Percentiles rank a stretch among this genome's conserved stretches.
phyloP scores from a whole-genome alignment of 2,797 vertebrate genomes.

The Fringilla coelebs region DNA sequence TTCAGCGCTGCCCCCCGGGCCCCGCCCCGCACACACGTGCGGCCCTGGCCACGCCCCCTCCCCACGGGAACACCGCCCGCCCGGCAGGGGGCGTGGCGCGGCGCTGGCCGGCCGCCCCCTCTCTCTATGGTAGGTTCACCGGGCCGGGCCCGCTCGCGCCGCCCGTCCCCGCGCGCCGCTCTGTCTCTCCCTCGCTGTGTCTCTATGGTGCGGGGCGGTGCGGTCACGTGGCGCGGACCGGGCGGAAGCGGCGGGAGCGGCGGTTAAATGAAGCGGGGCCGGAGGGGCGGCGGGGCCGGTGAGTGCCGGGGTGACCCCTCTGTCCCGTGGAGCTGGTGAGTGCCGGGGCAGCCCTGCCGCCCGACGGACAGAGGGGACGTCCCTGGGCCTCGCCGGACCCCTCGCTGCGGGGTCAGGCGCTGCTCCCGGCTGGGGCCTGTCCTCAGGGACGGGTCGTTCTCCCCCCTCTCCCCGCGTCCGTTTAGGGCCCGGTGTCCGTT shows the following conservation, averaged over 20 bases:
- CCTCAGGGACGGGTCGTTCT: background rate
- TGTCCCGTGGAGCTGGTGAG: background rate
- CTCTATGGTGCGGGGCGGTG: constrained; percentile 50
- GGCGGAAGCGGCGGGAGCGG: constrained; percentile 18
- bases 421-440: background rate
- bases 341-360: background rate
- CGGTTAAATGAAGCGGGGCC: background rate
- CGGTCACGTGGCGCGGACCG: constrained; percentile 35
- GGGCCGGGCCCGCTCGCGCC: background rate
- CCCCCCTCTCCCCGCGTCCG: background rate
- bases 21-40: background rate
- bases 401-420: background rate
- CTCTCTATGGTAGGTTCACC: constrained; percentile 12
- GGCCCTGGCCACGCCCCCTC: background rate
- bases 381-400: background rate
- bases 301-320: background rate
- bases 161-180: background rate
- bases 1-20: too few relatives aligned
- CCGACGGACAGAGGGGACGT: background rate
- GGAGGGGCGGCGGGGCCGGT: background rate
- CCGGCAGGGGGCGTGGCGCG: background rate
- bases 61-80: background rate
- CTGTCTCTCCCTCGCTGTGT: background rate
- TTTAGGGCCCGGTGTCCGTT: background rate
- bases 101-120: background rate